A percentile compares a stretch with the other conserved stretches of the same genome.
Evolutionary conservation across 2,888 invertebrate species (phyloP).

Genomic region (Cryptus armator): DNA sequence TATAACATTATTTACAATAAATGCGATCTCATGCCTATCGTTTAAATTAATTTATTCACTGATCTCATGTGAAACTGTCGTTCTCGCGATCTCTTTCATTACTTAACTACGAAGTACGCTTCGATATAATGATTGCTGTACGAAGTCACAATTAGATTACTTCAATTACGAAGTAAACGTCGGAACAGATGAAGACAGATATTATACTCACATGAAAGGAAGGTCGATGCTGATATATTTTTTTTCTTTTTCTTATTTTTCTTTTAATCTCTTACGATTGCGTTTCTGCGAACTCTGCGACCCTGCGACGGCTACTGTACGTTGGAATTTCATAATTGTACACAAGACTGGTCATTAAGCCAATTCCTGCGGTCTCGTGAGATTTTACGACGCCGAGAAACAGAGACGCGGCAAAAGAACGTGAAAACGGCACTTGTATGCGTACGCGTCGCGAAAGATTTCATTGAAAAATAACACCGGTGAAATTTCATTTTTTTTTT

Average conservation of each 20-base stretch:
- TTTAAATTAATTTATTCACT: constrained; percentile 7
- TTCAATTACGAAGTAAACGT: constrained; percentile 24
- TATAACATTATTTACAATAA: constrained; percentile 48
- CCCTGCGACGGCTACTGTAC: constrained; percentile 55
- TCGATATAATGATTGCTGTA: neutral
- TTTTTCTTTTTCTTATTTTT: constrained; percentile 34
- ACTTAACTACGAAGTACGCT: neutral
- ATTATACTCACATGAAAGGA: constrained; percentile 7
- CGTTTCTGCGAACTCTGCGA: constrained; percentile 64
- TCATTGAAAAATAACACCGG: neutral
- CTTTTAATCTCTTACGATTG: constrained; percentile 41
- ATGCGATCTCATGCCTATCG: constrained; percentile 46
- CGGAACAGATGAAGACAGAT: constrained; percentile 5
- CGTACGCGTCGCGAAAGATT: constrained; percentile 8
- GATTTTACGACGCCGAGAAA: constrained; percentile 33
- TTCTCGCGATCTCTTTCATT: neutral
- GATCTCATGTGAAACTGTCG: neutral
- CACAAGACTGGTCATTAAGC: constrained; percentile 56
- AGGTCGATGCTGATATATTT: neutral
- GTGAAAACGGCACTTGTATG: constrained; percentile 31
- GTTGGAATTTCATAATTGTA: constrained; percentile 66
- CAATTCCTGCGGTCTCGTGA: constrained; percentile 49
- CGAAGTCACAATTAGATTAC: constrained; percentile 22
- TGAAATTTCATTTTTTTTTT: neutral
- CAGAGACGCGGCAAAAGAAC: constrained; percentile 27